Evolutionary conservation across 2,113 vertebrate genomes (phyloP).

Genomic region (Cochlearius cochlearius): DNA sequence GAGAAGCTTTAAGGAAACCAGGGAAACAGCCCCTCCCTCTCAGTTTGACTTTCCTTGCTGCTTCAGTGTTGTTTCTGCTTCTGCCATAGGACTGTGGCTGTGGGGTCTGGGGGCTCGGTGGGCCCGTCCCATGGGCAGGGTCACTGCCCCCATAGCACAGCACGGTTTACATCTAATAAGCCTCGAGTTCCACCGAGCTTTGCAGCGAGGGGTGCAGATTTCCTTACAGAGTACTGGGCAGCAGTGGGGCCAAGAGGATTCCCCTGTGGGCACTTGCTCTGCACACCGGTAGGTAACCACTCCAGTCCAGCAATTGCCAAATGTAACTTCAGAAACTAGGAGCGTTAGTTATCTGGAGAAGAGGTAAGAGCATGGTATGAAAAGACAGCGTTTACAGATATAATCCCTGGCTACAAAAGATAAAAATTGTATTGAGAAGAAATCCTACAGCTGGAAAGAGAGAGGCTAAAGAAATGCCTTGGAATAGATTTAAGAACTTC

Average conservation of each 20-base stretch:
- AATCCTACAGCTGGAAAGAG: not conserved
- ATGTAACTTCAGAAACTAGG: not conserved
- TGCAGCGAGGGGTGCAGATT: not conserved
- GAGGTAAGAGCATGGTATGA: not conserved
- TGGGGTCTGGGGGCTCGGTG: too few relatives aligned
- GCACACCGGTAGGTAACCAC: not conserved
- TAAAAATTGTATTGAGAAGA: not conserved
- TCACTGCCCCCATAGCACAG: not conserved
- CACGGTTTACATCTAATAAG: rapidly evolving
- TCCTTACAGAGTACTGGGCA: not conserved
- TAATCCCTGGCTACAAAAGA: not conserved
- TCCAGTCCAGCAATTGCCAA: not conserved
- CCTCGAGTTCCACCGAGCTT: not conserved
- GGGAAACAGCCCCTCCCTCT: not conserved
- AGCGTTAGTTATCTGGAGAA: not conserved
- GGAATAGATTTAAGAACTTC: not conserved
- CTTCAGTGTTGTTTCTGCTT: not conserved
- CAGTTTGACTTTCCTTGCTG: not conserved
- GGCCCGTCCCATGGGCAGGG: not conserved
- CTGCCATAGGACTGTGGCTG: rapidly evolving
- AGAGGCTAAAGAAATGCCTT: not conserved
- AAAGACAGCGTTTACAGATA: not conserved
- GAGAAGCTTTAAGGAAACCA: not conserved
- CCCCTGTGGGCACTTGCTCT: not conserved
- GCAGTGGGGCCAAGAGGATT: not conserved